These are phyloP conservation scores for Euura lappo DNA, from an alignment of 1,140 invertebrate species.

Conservation along the genomic window DNA sequence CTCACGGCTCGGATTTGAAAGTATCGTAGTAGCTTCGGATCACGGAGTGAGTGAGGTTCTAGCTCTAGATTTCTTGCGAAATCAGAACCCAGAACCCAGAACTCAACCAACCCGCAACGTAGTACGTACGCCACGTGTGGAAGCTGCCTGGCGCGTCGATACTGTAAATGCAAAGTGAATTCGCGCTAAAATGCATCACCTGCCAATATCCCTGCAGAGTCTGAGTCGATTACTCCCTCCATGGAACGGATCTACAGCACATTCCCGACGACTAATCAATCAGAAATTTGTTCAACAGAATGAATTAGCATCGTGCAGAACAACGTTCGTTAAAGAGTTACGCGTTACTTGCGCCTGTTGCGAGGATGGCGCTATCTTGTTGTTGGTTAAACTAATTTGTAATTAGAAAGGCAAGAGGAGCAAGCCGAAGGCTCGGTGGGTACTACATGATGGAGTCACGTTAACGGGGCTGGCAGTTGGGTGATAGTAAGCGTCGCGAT, in stretches of 20 bases:
- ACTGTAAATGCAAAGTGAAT: constrained; percentile 16
- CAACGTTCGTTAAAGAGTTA: background rate
- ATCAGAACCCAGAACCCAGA: constrained; percentile 10
- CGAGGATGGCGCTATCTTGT: constrained; percentile 16
- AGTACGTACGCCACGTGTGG: background rate
- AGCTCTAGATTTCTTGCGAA: constrained; percentile 15
- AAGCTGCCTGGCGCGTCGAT: constrained; percentile 4
- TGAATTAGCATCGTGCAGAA: too few relatives aligned
- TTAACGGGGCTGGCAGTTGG: constrained; percentile 8
- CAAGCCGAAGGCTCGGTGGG: constrained; percentile 17
- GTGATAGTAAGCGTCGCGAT: constrained; percentile 2
- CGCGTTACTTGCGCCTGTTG: background rate
- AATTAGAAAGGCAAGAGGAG: constrained; percentile 25
- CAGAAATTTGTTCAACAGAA: too few relatives aligned
- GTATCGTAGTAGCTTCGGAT: constrained; percentile 2
- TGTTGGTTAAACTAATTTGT: constrained; percentile 27
- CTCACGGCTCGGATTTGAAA: constrained; percentile 18
- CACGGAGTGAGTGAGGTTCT: background rate
- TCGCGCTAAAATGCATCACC: background rate
- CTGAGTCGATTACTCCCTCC: background rate
- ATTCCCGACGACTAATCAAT: too few relatives aligned
- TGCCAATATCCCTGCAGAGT: background rate
- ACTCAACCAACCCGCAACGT: background rate
- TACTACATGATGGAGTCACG: background rate
- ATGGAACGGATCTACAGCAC: too few relatives aligned